phyloP scores from a whole-genome alignment of 1,140 invertebrate species.

The Drosophila elegans region DNA sequence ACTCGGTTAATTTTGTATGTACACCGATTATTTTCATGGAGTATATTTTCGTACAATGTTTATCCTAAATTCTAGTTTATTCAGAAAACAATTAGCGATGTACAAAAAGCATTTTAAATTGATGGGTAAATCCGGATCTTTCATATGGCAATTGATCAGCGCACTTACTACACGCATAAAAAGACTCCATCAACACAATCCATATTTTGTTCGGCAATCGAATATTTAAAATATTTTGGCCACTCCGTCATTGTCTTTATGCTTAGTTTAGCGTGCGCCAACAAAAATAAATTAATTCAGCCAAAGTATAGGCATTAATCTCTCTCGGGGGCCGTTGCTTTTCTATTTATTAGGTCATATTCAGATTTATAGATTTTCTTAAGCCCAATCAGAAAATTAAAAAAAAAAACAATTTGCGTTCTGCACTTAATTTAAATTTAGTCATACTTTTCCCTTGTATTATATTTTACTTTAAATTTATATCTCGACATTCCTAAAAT shows the following conservation, averaged over 20 bases:
- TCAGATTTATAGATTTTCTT: constrained; percentile 48
- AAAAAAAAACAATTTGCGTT: constrained; percentile 9
- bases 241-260: constrained; percentile 35
- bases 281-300: constrained; percentile 43
- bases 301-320: constrained; percentile 40
- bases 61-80: constrained; percentile 3
- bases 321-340: constrained; percentile 31
- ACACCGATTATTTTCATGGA: neutral
- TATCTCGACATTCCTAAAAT: too few relatives aligned
- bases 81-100: constrained; percentile 5
- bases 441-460: neutral
- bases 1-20: neutral
- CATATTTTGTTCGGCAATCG: constrained; percentile 53
- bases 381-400: neutral
- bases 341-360: constrained; percentile 41
- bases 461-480: constrained; percentile 2
- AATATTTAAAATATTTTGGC: constrained; percentile 62
- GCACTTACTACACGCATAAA: constrained; percentile 12
- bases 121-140: constrained; percentile 1
- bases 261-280: constrained; percentile 40
- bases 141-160: constrained; percentile 21
- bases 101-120: constrained; percentile 5
- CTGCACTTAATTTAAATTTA: constrained; percentile 56
- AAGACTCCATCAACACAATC: constrained; percentile 45
- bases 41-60: constrained; percentile 3